These are phyloP conservation scores for Pseudomyrmex pallidus DNA, from an alignment of 1,140 invertebrate species.

Conservation along the genomic window DNA sequence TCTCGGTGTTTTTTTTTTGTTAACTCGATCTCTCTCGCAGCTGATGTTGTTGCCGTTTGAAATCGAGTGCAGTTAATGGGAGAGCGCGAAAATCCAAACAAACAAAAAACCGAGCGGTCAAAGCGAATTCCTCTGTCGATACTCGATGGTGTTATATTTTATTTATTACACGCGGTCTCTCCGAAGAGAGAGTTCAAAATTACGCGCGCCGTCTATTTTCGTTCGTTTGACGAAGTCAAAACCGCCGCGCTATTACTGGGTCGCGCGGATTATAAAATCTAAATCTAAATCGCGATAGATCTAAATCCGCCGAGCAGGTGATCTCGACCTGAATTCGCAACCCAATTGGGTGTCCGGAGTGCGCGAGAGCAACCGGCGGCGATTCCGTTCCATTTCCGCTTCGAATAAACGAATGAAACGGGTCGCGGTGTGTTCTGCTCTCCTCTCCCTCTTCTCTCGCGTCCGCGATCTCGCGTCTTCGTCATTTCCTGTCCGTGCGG, in stretches of 20 bases:
- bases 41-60: too few relatives aligned
- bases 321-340: constrained; percentile 63
- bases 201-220: constrained; percentile 27
- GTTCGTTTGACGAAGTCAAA: background rate
- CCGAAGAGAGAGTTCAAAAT: background rate
- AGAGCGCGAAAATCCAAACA: constrained; percentile 7
- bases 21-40: background rate
- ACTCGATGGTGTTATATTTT: background rate
- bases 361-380: constrained; percentile 44
- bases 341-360: constrained; percentile 63
- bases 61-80: too few relatives aligned
- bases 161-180: background rate
- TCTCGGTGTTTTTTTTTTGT: background rate
- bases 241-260: background rate
- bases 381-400: constrained; percentile 72
- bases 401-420: constrained; percentile 38
- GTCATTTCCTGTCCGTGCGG: constrained; percentile 67
- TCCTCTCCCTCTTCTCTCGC: background rate
- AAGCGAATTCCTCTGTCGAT: constrained; percentile 11
- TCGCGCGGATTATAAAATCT: background rate
- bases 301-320: constrained; percentile 53
- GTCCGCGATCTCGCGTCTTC: background rate
- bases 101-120: background rate
- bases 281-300: background rate
- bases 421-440: constrained; percentile 9